These are phyloP conservation scores for Smutsia gigantea DNA, from an alignment of 2,797 vertebrate genomes.

Conservation along the genomic window DNA sequence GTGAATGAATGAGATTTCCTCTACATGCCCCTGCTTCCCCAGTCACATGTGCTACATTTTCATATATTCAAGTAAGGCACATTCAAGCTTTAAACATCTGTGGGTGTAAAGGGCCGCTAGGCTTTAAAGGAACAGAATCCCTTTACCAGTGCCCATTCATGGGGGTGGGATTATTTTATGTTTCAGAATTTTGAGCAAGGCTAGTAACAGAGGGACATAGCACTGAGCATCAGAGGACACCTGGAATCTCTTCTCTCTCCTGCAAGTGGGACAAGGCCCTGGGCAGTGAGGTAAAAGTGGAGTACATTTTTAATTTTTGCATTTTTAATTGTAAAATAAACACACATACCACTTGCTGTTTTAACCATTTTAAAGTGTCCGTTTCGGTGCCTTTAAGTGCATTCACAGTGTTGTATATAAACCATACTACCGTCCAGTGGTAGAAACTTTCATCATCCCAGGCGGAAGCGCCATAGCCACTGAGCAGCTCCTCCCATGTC, in stretches of 20 bases:
- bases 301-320: background rate
- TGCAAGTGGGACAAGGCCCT: too few species aligned
- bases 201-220: background rate
- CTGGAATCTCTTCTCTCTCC: background rate
- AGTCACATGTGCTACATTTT: background rate
- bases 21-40: accelerated
- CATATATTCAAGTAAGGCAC: background rate
- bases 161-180: background rate
- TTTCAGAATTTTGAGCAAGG: background rate
- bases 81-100: too few species aligned
- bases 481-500: background rate
- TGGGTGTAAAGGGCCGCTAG: background rate
- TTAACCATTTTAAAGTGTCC: background rate
- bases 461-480: background rate
- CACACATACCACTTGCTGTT: background rate
- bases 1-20: background rate
- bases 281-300: background rate
- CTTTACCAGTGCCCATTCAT: background rate
- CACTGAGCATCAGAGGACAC: accelerated
- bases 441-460: background rate
- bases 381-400: background rate
- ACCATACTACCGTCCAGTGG: background rate
- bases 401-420: background rate
- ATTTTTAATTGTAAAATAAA: background rate
- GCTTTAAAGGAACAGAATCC: background rate